phyloP scores from a whole-genome alignment of 2,113 vertebrate genomes.

The Xenopus borealis region DNA sequence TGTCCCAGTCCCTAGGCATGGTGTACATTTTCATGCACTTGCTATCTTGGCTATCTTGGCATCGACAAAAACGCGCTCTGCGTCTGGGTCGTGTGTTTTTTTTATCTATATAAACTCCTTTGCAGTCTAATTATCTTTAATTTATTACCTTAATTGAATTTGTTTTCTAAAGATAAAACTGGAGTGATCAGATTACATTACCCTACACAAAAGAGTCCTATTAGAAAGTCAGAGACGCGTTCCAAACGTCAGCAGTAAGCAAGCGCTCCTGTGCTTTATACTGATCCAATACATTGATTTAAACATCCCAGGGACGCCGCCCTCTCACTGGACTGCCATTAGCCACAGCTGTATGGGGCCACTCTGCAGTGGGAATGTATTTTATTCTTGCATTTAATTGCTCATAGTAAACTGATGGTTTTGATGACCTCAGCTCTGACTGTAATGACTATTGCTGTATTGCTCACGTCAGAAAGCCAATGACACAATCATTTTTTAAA shows the following conservation, averaged over 20 bases:
- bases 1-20: neutral
- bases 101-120: conserved; percentile 54
- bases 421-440: no score
- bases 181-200: conserved; percentile 71
- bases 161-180: conserved; percentile 66
- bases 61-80: neutral
- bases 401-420: no score
- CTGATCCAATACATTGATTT: conserved; percentile 42
- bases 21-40: conserved; percentile 14
- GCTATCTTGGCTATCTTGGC: conserved; percentile 33
- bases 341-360: no score
- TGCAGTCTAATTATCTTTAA: conserved; percentile 70
- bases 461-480: no score
- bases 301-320: neutral
- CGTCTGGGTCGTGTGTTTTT: conserved; percentile 16
- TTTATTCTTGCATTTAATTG: no score
- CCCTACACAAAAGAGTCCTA: conserved; percentile 60
- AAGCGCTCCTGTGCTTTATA: conserved; percentile 6
- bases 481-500: no score
- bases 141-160: conserved; percentile 77
- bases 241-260: conserved; percentile 62
- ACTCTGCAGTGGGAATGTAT: no score
- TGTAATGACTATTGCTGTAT: no score
- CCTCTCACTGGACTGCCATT: no score
- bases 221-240: conserved; percentile 63